phyloP scores from a whole-genome alignment of 2,797 vertebrate species.

The Tarsius wallacei region DNA sequence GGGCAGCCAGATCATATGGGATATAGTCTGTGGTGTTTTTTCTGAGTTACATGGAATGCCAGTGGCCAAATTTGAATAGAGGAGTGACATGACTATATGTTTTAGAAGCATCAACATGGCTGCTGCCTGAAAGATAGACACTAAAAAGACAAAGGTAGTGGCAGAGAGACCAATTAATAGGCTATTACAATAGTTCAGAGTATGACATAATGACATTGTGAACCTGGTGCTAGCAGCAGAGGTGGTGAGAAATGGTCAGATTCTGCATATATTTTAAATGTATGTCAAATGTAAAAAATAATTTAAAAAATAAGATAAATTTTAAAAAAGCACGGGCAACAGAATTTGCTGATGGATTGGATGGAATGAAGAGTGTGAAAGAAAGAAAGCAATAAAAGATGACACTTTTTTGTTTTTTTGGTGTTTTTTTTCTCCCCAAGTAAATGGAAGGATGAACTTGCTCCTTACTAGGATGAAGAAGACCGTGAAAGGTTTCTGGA shows the following conservation, averaged over 20 bases:
- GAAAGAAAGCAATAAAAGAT: neutral
- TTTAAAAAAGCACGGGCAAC: neutral
- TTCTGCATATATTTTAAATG: neutral
- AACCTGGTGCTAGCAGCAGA: neutral
- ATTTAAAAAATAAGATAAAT: too few species aligned
- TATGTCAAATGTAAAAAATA: too few species aligned
- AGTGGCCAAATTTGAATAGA: constrained; percentile 3
- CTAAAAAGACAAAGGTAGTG: neutral
- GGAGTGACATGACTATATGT: neutral
- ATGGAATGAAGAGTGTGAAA: neutral
- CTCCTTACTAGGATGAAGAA: neutral
- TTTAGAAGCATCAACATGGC: neutral
- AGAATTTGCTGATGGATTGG: neutral
- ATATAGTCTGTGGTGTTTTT: neutral
- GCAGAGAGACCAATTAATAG: neutral
- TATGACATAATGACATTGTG: neutral
- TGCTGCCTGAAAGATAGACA: neutral
- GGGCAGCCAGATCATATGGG: neutral
- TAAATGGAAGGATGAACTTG: neutral
- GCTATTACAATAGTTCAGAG: neutral
- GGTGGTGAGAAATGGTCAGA: neutral
- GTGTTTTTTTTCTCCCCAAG: neutral
- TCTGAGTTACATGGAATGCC: neutral
- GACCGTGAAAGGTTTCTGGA: neutral
- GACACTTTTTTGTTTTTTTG: neutral